Conservation (phyloP, 2,888 invertebrate species). For the Leptogaster cylindrica region DNA sequence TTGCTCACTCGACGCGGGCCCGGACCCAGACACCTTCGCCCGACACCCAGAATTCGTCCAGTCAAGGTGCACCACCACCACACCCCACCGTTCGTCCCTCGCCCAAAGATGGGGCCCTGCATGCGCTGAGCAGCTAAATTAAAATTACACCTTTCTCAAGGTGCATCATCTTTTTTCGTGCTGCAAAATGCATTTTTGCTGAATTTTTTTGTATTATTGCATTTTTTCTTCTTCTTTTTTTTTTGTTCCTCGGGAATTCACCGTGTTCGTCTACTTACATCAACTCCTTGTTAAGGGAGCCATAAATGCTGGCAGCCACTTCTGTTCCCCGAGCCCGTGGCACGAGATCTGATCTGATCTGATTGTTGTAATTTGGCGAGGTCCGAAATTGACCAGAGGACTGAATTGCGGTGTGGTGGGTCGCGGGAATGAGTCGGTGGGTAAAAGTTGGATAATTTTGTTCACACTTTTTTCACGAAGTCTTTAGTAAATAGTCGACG, state of each 20-base stretch:
- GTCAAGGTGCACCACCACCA: neutral
- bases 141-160: constrained; percentile 41
- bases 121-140: constrained; percentile 33
- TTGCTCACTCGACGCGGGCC: constrained; percentile 28
- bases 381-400: constrained; percentile 4
- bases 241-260: constrained; percentile 12
- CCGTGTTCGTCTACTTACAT: constrained; percentile 37
- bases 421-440: constrained; percentile 20
- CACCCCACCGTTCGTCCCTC: too few species aligned
- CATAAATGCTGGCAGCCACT: constrained; percentile 4
- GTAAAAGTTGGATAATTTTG: constrained; percentile 33
- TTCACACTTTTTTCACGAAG: constrained; percentile 36
- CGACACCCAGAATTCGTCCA: constrained; percentile 30
- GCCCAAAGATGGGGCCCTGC: too few species aligned
- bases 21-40: constrained; percentile 29
- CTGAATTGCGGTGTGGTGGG: constrained; percentile 10
- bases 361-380: constrained; percentile 39
- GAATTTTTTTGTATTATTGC: neutral
- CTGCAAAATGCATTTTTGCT: neutral
- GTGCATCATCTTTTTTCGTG: neutral
- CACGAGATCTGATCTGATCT: constrained; percentile 33
- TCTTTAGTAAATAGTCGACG: constrained; percentile 32
- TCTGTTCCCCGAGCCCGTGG: neutral
- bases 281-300: constrained; percentile 38
- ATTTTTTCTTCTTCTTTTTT: too few species aligned